Base-by-base conservation (phyloP, 2,113 vertebrate species). In the Syngnathus typhle region DNA sequence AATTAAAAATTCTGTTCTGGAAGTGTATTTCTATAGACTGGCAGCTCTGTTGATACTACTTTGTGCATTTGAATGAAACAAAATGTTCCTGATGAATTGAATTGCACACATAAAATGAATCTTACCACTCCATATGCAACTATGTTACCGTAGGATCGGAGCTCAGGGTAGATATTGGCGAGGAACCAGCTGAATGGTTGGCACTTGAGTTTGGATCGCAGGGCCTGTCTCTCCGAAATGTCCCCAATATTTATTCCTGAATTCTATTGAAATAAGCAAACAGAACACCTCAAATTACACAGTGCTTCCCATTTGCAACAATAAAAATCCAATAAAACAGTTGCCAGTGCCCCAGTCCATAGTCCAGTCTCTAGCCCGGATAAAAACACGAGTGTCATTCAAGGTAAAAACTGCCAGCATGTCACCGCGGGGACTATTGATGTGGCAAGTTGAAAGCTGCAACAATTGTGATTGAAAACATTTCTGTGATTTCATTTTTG, bases 141-240 rank as follows among this genome's bases (percentile, higher is more conserved):
- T 0, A 92, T 95, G 74, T 95, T 93, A 55, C 93, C 91, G 87
- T 96, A 98, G 85, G 94, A 93, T 47, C 94, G 91, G 88, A 98
- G 94, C 87, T 98, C 94, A 0, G 96, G 94, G 78, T 98, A 98
- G 79, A 99, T 94, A 0, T 96, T 96, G 77, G 93, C 91, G 75
- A 99, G 89, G 84, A 96, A 99, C 96, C 96, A 99, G 83, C 93
- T 94, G 87, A 99, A 99, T 7, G 94, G 94, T 60, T 92, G 95
- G 69, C 96, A 99, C 47, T 90, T 91, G 68, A 99, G 88, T 78
- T 89, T 93, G 76, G 93, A 93, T 61, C 96, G 89, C 60, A 99
- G 74, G 0, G 94, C 92, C 74, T 91, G 95, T 71, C 96, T 92
- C 77, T 94, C 92, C 0, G 93, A 94, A 72, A 98, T 84, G 67